Conservation (phyloP, 2,113 vertebrate species). For the Pagrus major region DNA sequence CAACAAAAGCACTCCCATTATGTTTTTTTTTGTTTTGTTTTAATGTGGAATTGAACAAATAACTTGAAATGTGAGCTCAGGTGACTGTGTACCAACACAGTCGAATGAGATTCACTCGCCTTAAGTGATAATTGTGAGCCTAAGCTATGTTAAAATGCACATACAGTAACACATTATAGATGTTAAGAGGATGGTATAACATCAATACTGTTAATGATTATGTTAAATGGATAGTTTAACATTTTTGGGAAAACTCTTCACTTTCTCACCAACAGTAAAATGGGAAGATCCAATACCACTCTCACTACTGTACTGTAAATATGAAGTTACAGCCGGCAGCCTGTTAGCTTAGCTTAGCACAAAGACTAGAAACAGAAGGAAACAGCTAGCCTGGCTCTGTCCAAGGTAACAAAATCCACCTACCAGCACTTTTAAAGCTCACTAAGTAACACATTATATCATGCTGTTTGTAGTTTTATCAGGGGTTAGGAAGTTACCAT, state of each 20-base stretch:
- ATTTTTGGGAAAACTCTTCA: conserved; percentile 1
- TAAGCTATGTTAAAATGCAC: conserved; percentile 70
- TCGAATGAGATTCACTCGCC: conserved; percentile 69
- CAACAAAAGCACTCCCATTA: conserved; percentile 72
- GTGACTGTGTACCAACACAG: conserved; percentile 36
- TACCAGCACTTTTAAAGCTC: not conserved
- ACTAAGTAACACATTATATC: not conserved
- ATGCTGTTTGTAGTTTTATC: not conserved
- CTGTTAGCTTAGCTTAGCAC: conserved; percentile 7
- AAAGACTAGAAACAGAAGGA: not conserved
- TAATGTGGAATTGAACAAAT: conserved; percentile 70
- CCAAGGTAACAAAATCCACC: no score
- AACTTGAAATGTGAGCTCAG: conserved; percentile 74
- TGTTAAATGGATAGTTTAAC: conserved; percentile 5
- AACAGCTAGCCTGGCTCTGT: not conserved
- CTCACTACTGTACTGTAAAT: not conserved
- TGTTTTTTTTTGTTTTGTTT: conserved; percentile 33
- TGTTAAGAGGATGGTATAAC: conserved; percentile 9
- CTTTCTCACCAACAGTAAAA: conserved; percentile 11
- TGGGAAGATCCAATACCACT: not conserved
- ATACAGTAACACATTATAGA: conserved; percentile 41
- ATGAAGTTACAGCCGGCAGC: conserved; percentile 6
- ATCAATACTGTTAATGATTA: not conserved
- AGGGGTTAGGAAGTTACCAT: not conserved
- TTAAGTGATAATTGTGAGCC: conserved; percentile 75